Percentiles rank a stretch among this genome's conserved stretches.
phyloP scores from a whole-genome alignment of 2,113 vertebrate genomes.

The Speoplatyrhinus poulsoni region DNA sequence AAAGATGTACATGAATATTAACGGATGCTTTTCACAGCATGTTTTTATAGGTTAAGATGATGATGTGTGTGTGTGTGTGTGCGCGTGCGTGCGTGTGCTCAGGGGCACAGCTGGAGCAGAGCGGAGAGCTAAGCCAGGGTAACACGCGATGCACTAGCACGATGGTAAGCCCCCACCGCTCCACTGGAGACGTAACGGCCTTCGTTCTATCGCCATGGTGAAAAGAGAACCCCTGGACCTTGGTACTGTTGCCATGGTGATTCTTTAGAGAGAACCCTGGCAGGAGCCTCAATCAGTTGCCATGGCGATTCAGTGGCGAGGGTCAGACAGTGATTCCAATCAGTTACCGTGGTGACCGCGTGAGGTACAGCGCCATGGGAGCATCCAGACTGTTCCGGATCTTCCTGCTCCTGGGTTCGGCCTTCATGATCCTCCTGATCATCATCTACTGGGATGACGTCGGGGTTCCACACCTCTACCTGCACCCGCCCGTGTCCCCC shows the following conservation, averaged over 20 bases:
- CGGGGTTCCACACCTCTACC: slow-evolving; percentile 84
- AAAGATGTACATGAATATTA: no score
- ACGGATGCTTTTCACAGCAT: no score
- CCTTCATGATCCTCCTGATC: slow-evolving; percentile 93
- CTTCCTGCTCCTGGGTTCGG: slow-evolving; percentile 86
- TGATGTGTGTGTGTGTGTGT: slow-evolving; percentile 4
- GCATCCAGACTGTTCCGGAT: slow-evolving; percentile 88
- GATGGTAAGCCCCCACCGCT: slow-evolving; percentile 30
- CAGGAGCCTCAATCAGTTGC: slow-evolving; percentile 51
- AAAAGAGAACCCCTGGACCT: background rate
- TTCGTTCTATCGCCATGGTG: slow-evolving; percentile 11
- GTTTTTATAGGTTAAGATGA: background rate
- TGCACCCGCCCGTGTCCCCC: slow-evolving; percentile 83
- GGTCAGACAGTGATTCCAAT: background rate
- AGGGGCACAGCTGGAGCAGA: slow-evolving; percentile 52
- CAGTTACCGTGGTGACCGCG: background rate
- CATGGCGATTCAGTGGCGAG: slow-evolving; percentile 54
- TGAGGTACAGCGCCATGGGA: slow-evolving; percentile 82
- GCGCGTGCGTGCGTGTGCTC: slow-evolving; percentile 9
- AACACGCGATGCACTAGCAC: slow-evolving; percentile 32
- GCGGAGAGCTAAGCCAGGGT: slow-evolving; percentile 35
- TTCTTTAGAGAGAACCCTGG: slow-evolving; percentile 13
- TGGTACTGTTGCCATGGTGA: slow-evolving; percentile 40
- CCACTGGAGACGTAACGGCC: slow-evolving; percentile 22
- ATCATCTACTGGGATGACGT: slow-evolving; percentile 98